Percentiles rank a stretch among this genome's conserved stretches.
Evolutionary conservation across 2,888 invertebrate species (phyloP).

Genomic region (Lithophane leautieri): DNA sequence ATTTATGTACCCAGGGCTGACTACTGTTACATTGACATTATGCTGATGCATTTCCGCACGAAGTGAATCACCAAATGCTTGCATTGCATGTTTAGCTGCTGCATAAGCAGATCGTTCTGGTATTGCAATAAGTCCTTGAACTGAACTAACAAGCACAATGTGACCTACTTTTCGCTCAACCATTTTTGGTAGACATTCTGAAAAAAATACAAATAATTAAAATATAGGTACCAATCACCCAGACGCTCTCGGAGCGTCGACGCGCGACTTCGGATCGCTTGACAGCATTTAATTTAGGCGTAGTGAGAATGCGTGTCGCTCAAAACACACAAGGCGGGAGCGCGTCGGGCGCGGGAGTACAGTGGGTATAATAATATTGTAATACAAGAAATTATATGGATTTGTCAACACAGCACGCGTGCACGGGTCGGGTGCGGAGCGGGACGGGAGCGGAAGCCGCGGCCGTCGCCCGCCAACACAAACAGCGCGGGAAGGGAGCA

Average conservation of each 20-base stretch:
- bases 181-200: constrained; percentile 96
- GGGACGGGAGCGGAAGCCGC: too few species aligned
- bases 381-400: too few species aligned
- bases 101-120: constrained; percentile 97
- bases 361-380: too few species aligned
- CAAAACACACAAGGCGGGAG: too few species aligned
- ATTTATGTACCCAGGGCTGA: constrained; percentile 97
- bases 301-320: background rate
- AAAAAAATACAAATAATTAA: constrained; percentile 62
- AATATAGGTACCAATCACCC: background rate
- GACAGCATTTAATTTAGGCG: background rate
- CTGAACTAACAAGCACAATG: constrained; percentile 96
- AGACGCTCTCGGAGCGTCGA: background rate
- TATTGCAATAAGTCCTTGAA: constrained; percentile 97
- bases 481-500: too few species aligned
- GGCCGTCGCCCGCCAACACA: too few species aligned
- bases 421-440: too few species aligned
- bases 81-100: constrained; percentile 98
- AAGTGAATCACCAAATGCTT: constrained; percentile 97
- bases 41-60: constrained; percentile 95
- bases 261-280: background rate
- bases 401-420: too few species aligned
- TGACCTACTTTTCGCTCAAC: constrained; percentile 93
- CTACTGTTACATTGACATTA: constrained; percentile 95
- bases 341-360: too few species aligned